Base-by-base conservation (phyloP, 2,797 vertebrate species). In the Apogon talboti region DNA sequence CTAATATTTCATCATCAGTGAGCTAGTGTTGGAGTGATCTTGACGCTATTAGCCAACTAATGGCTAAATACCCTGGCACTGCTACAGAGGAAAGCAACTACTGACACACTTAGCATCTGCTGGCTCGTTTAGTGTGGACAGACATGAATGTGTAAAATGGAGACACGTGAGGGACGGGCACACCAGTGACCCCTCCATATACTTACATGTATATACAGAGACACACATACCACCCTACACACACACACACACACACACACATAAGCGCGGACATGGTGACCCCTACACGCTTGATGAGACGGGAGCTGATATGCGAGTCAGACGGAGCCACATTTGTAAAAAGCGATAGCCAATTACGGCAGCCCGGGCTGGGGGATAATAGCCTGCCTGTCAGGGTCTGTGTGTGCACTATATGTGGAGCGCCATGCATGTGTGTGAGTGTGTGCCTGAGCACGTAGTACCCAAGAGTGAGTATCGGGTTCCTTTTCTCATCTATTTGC, bases 401-500 rank as follows among this genome's bases (percentile, higher is more conserved):
- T 78, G 85, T 78, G 89, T 87, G 85, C 82, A 86, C 79, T 79
- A 75, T 85, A 80, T 80, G 82, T 24, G n/a, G 58, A 78, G 76
- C 30, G 7, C 30, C 30, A 33, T 43, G 84, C 66, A 78, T 72
- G 54, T 79, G 70, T 71, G 81, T 71, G 76, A 76, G 79, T 69
- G 21, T 67, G 61, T 58, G 75, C 82, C 66, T 59, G 83, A 86
- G 85, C 89, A 87, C 79, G 73, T 76, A 81, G 78, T 59, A 79
- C 83, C 90, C 82, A 74, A 78, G 86, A 90, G 87, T 90, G 91
- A 92, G 92, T 94, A 93, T 91, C 81, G 91, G 91, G 88, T 91
- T 95, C 92, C 94, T 92, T 94, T 91, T 95, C 89, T 94, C 92
- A 92, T 74, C 89, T 95, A 94, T 93, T 96, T 95, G 94, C 93